Base-by-base conservation (phyloP, 2,797 vertebrate species). In the Poliocrania exsul region DNA sequence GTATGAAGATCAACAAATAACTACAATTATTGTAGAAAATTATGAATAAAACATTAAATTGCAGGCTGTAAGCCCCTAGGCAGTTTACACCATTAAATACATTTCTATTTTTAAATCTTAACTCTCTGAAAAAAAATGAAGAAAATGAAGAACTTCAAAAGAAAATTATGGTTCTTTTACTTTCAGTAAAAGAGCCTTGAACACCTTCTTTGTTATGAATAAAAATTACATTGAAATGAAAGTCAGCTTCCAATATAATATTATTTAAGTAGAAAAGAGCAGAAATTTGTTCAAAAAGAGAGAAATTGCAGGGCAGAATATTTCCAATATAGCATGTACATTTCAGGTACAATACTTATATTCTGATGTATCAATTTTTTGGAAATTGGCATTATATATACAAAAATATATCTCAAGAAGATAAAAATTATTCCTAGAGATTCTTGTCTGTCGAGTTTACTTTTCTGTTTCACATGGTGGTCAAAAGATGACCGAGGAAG, bases 41-140 rank as follows among this genome's bases (percentile, higher is more conserved):
- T 58, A 97, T 97, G 79, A 97, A 97, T 97, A 97, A 96, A 97
- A 95, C 80, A 97, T 96, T 92, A 83, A 54, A 56, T 92, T 91
- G 33, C 35, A 82, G 70, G 25, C 73, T 95, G 44, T 46, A 86
- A 95, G 62, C 67, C 58, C 81, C 37, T 88, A 84, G 89, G 81
- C 40, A 94, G 77, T 96, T 71, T 69, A 51, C 28, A 92, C 61
- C 66, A 92, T 95, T 84, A 74, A 81, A 96, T 94, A 81, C 67
- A 91, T 67, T 61, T 96, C 92, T 94, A 80, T 95, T 97, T 97
- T 75, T 90, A 58, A 72, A 86, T 73, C 56, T 29, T 37, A n/a
- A n/a, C 20, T 82, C 24, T 83, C 50, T 74, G 42, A 61, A 88
- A 75, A 88, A 75, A 94, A 78, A 75, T 14, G 33, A 96, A 92